Evolutionary conservation across 1,140 invertebrate species (phyloP), one percentile per base, ranked within the genome.

Genomic region (Drosophila elegans): DNA sequence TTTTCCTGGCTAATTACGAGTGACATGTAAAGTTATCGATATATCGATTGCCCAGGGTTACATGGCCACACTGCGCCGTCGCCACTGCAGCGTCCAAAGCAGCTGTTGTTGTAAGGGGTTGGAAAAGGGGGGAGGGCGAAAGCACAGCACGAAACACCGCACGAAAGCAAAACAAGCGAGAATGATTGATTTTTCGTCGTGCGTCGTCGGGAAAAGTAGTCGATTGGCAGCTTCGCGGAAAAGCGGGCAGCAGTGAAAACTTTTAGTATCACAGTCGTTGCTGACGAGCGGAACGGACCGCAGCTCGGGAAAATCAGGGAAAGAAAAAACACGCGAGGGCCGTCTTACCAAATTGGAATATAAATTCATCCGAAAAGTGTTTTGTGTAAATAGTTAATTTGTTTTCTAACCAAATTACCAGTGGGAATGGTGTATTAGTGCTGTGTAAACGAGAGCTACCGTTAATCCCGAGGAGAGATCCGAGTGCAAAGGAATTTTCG

Each of bases 121-220:
- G 49, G 39, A 53, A 71, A 41, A 16, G 13, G 39, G 10, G 39
- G 27, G 9, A n/a, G 57, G 34, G 12, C 25, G 46, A 83, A 75
- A 82, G 69, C 76, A 82, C 80, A 82, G 69, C 76, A 82, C 80
- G 79, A 78, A 83, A 78, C 63, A 75, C 64, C 74, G 74, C 67
- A 83, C 61, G 67, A 84, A 84, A 84, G 79, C 71, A 84, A 83
- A 84, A 84, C 80, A 84, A 77, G 49, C 52, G 80, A 84, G 76
- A 82, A 84, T 83, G 81, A 85, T 85, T 85, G 81, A 85, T 85
- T 85, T 85, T 85, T 85, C 68, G 71, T 81, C 80, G 75, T 81
- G 74, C 59, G 55, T 48, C 38, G 54, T 61, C 55, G 55, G 73
- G 80, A 84, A 83, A 84, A 79, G 80, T 68, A 84, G 67, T 76